Percentiles rank a stretch among this genome's conserved stretches.
Evolutionary conservation across 2,113 vertebrate species (phyloP).

Genomic region (Lasiurus cinereus): DNA sequence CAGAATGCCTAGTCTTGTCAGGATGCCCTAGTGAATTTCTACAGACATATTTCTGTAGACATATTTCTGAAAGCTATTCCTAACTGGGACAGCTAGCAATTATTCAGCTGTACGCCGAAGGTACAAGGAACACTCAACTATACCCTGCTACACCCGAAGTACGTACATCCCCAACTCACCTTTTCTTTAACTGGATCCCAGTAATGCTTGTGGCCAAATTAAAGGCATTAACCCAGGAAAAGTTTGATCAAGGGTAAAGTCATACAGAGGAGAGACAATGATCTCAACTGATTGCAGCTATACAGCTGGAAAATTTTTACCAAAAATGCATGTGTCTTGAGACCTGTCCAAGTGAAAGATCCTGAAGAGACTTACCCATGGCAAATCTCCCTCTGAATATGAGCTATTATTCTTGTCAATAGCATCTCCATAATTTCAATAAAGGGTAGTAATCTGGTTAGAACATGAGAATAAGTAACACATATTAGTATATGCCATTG

Average conservation of each 20-base stretch:
- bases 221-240: neutral
- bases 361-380: neutral
- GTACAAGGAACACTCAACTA: neutral
- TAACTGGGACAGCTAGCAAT: neutral
- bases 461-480: neutral
- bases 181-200: neutral
- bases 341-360: neutral
- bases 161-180: neutral
- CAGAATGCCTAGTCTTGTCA: neutral
- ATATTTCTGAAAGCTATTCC: neutral
- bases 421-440: neutral
- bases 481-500: neutral
- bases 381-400: slow-evolving; percentile 16
- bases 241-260: neutral
- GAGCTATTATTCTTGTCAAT: neutral
- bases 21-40: neutral
- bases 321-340: neutral
- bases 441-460: neutral
- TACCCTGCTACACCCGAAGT: neutral
- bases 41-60: too few relatives aligned
- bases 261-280: neutral
- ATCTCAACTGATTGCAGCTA: neutral
- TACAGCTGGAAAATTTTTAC: neutral
- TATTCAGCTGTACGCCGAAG: neutral
- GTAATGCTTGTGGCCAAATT: neutral